phyloP scores from a whole-genome alignment of 2,888 invertebrate species.

The Parnassius glacialis region DNA sequence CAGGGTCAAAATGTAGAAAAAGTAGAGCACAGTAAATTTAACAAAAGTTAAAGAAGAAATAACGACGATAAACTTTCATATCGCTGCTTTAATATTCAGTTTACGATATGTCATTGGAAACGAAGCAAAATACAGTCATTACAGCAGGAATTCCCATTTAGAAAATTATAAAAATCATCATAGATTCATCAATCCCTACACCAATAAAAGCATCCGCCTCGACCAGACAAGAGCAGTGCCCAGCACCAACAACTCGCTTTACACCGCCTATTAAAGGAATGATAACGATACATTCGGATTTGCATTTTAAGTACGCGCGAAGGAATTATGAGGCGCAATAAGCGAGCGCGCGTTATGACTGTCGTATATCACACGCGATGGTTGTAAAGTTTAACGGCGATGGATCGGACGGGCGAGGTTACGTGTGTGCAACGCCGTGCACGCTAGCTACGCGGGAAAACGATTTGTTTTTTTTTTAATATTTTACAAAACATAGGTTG shows the following conservation, averaged over 20 bases:
- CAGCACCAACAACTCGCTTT: conserved; percentile 1
- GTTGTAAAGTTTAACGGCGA: conserved; percentile 40
- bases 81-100: too few relatives aligned
- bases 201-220: neutral
- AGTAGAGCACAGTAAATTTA: too few relatives aligned
- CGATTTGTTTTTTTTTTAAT: too few relatives aligned
- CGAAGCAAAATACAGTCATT: neutral
- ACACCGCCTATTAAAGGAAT: conserved; percentile 29
- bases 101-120: neutral
- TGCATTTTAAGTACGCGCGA: conserved; percentile 46
- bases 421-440: neutral
- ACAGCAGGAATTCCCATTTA: neutral
- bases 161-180: conserved; percentile 36
- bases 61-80: too few relatives aligned
- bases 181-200: neutral
- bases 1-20: too few relatives aligned
- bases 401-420: conserved; percentile 23
- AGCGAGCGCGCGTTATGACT: conserved; percentile 35
- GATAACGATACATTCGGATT: conserved; percentile 48
- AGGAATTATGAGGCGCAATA: conserved; percentile 38
- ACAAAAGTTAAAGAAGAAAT: too few relatives aligned
- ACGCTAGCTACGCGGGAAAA: neutral
- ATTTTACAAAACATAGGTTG: too few relatives aligned
- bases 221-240: neutral
- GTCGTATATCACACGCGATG: conserved; percentile 40